Evolutionary conservation across 2,888 invertebrate genomes (phyloP), one percentile per base, ranked within the genome.

Genomic region (Ctena decussata): DNA sequence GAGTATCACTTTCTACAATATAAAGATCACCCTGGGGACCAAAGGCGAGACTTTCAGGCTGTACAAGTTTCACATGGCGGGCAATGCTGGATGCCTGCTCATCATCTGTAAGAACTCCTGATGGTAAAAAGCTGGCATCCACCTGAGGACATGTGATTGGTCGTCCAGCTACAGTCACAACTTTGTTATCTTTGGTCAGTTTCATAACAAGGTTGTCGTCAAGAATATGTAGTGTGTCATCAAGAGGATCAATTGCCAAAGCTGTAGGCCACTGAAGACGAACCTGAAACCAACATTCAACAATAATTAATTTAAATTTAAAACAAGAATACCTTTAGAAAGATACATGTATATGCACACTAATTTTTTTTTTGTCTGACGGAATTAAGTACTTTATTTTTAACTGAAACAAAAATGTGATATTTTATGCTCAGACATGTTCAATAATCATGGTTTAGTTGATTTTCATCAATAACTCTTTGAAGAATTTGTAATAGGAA

Each of bases 241-340:
- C 99, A 27, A 99, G 96, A 0, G 99, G 99, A 94, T 99, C 99
- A 73, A 99, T 96, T 0, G 99, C 98, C 86, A 99, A 96, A 32
- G 98, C 98, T n/a, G 99, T 99, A 0, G 99, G 99, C 99, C 99
- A 99, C 94, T 98, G 98, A 18, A 99, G 96, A 95, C 98, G 98
- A 1, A 99, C 98, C 97, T 97, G 94, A 35, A 92, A 89, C n/a
- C n/a, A n/a, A n/a, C n/a, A n/a, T n/a, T n/a, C n/a, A n/a, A n/a
- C n/a, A n/a, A n/a, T n/a, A n/a, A n/a, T n/a, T n/a, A n/a, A n/a
- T n/a, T n/a, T n/a, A n/a, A n/a, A n/a, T n/a, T n/a, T n/a, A n/a
- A n/a, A n/a, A n/a, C n/a, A n/a, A n/a, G n/a, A n/a, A n/a, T n/a
- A n/a, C n/a, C n/a, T n/a, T n/a, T n/a, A n/a, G n/a, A n/a, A n/a